Percentiles rank a stretch among this genome's conserved stretches.
These are phyloP conservation scores for Sebastes paucispinis DNA, from an alignment of 2,797 vertebrate species.

Conservation along the genomic window DNA sequence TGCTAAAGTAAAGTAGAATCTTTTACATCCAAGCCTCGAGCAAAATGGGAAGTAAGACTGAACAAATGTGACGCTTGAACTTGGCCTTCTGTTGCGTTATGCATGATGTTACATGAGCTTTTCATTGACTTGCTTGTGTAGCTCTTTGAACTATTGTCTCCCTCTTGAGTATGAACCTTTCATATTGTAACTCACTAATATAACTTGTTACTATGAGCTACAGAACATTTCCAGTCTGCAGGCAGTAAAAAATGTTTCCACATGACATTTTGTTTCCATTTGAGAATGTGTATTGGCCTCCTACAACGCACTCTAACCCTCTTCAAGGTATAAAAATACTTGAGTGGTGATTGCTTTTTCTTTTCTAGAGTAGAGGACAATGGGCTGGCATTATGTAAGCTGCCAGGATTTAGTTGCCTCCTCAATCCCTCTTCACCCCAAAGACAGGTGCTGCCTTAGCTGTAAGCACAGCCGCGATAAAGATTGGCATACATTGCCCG, in stretches of 20 bases:
- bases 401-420: constrained; percentile 25
- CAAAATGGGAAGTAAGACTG: not conserved
- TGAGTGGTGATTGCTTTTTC: constrained; percentile 30
- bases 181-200: not conserved
- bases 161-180: not conserved
- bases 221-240: not conserved
- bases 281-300: not conserved
- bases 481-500: constrained; percentile 28
- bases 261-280: constrained; percentile 3
- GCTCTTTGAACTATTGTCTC: not conserved
- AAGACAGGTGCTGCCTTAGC: constrained; percentile 68
- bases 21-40: not conserved
- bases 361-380: constrained; percentile 39
- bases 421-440: constrained; percentile 47
- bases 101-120: not conserved
- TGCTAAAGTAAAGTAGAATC: too few species aligned
- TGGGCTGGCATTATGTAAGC: constrained; percentile 30
- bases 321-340: constrained; percentile 33
- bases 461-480: constrained; percentile 19
- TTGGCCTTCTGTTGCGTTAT: not conserved
- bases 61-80: not conserved
- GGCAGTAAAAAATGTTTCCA: not conserved
- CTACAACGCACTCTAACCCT: not conserved
- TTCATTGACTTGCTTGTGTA: not conserved
- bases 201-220: not conserved